These are phyloP conservation scores for Leptopterna dolabrata DNA, from an alignment of 2,888 invertebrate species.

Conservation along the genomic window DNA sequence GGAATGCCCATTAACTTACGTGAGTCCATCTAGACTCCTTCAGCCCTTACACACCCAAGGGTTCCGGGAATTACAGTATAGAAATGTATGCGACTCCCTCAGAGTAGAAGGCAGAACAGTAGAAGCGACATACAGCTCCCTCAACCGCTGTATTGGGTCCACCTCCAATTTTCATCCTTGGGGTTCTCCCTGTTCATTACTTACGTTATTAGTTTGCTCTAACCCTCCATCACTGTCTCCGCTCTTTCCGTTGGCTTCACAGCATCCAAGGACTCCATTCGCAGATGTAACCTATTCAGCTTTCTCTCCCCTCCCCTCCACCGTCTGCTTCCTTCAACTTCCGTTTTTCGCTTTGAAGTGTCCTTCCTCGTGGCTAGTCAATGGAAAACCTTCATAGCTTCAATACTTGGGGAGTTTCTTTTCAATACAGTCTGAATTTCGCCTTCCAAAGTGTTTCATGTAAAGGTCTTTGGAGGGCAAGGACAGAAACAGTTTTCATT, in stretches of 20 bases:
- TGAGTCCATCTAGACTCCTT: no score
- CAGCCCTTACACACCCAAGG: no score
- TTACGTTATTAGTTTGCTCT: conserved; percentile 6
- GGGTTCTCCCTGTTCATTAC: not conserved
- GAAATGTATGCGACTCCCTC: no score
- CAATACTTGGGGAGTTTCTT: not conserved
- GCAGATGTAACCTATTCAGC: not conserved
- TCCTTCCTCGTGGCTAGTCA: not conserved
- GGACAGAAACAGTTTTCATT: not conserved
- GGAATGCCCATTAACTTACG: no score
- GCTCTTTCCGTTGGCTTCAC: not conserved
- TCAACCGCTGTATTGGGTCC: not conserved
- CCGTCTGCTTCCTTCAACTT: not conserved
- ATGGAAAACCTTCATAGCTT: not conserved
- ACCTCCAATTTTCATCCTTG: not conserved
- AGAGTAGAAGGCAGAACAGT: no score
- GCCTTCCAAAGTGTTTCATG: conserved; percentile 9
- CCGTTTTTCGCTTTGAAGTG: conserved; percentile 1
- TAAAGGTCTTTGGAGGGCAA: not conserved
- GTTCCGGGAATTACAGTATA: no score
- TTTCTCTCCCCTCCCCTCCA: not conserved
- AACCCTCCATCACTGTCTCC: not conserved
- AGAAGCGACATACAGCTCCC: not conserved
- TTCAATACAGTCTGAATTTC: conserved; percentile 11
- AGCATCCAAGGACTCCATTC: not conserved